A percentile compares a stretch with the other conserved stretches of the same genome.
These are phyloP conservation scores for Ridgeia piscesae DNA, from an alignment of 1,140 invertebrate genomes.

Conservation along the genomic window DNA sequence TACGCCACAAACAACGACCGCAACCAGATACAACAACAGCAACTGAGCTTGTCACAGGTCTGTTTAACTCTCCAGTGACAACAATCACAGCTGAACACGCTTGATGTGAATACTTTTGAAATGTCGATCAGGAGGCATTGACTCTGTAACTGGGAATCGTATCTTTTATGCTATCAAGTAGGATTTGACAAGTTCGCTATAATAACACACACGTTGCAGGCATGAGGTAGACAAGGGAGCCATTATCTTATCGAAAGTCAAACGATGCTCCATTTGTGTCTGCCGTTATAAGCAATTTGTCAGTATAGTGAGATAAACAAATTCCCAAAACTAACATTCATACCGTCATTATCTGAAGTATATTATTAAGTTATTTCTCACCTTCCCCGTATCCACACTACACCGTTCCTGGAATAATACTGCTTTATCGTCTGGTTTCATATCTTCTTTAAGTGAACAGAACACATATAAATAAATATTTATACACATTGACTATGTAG, in stretches of 20 bases:
- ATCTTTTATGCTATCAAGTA: not conserved
- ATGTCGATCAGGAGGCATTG: too few relatives aligned
- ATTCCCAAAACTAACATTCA: not conserved
- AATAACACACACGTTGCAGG: not conserved
- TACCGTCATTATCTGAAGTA: not conserved
- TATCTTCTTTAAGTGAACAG: too few relatives aligned
- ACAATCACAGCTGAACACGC: not conserved
- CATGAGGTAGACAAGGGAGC: not conserved
- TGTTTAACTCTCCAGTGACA: not conserved
- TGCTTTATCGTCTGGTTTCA: too few relatives aligned
- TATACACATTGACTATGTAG: too few relatives aligned
- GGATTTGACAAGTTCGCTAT: not conserved
- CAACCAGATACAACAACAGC: too few relatives aligned
- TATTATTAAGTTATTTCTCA: not conserved
- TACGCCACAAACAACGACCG: not conserved
- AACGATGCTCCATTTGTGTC: not conserved
- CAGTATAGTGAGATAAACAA: not conserved
- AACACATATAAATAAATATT: too few relatives aligned
- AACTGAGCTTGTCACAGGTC: too few relatives aligned
- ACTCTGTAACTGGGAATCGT: not conserved
- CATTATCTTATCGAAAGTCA: not conserved
- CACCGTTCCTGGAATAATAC: too few relatives aligned
- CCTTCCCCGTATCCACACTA: too few relatives aligned
- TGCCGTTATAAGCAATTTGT: not conserved
- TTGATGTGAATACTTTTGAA: too few relatives aligned